phyloP scores from a whole-genome alignment of 2,797 vertebrate species.

The Ceryle rudis region DNA sequence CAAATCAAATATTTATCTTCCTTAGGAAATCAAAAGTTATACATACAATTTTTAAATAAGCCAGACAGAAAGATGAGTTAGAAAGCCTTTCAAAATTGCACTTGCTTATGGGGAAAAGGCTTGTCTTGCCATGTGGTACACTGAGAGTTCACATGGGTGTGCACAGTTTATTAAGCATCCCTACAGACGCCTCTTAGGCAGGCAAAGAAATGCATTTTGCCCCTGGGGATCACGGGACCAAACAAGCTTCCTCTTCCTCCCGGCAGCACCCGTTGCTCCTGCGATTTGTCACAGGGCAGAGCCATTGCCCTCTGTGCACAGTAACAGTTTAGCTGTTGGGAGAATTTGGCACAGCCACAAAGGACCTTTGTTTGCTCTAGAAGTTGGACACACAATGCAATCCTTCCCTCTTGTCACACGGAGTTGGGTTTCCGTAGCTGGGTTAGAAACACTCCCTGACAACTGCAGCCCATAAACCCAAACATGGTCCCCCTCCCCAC shows the following conservation, averaged over 20 bases:
- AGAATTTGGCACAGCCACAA: conserved; percentile 49
- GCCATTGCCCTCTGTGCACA: conserved; percentile 46
- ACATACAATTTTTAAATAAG: not conserved
- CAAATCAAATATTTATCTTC: not conserved
- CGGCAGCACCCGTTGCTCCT: not conserved
- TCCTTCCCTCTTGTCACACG: conserved; percentile 52
- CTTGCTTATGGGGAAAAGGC: not conserved
- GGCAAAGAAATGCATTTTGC: not conserved
- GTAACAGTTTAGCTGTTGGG: not conserved
- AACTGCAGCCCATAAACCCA: not conserved
- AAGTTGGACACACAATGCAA: not conserved
- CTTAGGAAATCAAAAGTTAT: not conserved
- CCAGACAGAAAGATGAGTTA: not conserved
- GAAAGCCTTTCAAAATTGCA: not conserved
- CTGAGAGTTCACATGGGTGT: not conserved
- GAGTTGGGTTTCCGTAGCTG: not conserved
- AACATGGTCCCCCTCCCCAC: not conserved
- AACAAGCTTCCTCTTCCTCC: not conserved
- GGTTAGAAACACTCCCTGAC: not conserved
- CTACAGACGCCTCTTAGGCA: not conserved
- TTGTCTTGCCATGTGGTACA: accelerated
- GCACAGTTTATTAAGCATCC: not conserved
- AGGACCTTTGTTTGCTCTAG: conserved; percentile 58
- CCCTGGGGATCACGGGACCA: not conserved
- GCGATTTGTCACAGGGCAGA: not conserved